Conservation (phyloP, 2,113 vertebrate species). For the Myotis brandtii region DNA sequence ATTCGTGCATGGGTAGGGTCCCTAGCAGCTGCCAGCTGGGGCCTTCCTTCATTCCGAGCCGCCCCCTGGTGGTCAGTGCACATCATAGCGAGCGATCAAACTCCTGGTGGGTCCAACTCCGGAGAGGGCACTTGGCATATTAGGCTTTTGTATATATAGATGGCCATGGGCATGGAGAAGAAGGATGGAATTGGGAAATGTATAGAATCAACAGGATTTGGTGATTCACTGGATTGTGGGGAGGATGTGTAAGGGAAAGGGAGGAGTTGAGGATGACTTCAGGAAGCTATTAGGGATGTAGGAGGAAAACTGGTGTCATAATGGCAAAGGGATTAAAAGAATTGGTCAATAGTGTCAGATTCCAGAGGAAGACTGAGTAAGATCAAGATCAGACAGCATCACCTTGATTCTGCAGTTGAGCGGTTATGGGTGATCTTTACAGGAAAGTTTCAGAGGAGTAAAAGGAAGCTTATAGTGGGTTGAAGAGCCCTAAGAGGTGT, state of each 20-base stretch:
- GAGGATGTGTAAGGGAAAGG: neutral
- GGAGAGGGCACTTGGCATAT: no score
- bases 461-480: neutral
- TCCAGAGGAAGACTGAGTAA: neutral
- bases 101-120: no score
- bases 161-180: neutral
- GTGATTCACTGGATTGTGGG: neutral
- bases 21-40: no score
- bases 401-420: neutral
- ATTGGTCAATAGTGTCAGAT: neutral
- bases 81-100: no score
- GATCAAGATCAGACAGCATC: conserved; percentile 25
- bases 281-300: neutral
- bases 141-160: no score
- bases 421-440: conserved; percentile 1
- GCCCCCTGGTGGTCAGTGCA: no score
- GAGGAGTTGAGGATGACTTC: conserved; percentile 19
- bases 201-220: conserved; percentile 1
- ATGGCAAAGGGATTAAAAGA: conserved; percentile 19
- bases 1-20: no score
- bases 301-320: neutral
- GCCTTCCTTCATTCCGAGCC: no score
- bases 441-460: conserved; percentile 5
- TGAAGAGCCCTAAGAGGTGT: neutral
- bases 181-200: neutral